These are phyloP conservation scores for Oligia latruncula DNA, from an alignment of 2,888 invertebrate species.

Conservation along the genomic window DNA sequence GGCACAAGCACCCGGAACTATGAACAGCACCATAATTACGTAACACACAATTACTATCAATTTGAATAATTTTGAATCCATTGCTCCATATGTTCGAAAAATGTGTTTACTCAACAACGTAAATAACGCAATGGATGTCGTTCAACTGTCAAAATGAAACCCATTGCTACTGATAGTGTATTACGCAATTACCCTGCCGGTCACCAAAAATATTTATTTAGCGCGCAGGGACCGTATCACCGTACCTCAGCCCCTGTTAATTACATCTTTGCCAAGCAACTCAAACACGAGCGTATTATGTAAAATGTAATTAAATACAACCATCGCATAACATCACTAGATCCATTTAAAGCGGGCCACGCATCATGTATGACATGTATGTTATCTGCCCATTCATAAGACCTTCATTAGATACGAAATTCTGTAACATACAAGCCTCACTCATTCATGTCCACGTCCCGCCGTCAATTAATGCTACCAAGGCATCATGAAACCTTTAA, in stretches of 20 bases:
- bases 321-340: slow-evolving; percentile 22
- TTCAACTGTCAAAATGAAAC: no score
- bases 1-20: neutral
- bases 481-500: slow-evolving; percentile 61
- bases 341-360: slow-evolving; percentile 30
- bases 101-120: no score
- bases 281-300: slow-evolving; percentile 19
- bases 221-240: neutral
- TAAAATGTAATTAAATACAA: slow-evolving; percentile 48
- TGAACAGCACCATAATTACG: no score
- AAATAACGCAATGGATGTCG: no score
- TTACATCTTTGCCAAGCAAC: slow-evolving; percentile 19
- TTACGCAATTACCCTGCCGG: no score
- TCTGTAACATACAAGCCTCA: neutral
- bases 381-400: slow-evolving; percentile 56
- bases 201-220: slow-evolving; percentile 26
- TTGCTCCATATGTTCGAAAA: no score
- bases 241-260: slow-evolving; percentile 11
- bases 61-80: no score
- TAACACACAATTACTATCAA: no score
- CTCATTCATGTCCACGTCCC: slow-evolving; percentile 36
- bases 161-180: no score
- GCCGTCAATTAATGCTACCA: slow-evolving; percentile 62
- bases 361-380: slow-evolving; percentile 32
- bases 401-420: slow-evolving; percentile 39